Evolutionary conservation across 1,140 invertebrate genomes (phyloP).

Genomic region (Pogonomyrmex barbatus): DNA sequence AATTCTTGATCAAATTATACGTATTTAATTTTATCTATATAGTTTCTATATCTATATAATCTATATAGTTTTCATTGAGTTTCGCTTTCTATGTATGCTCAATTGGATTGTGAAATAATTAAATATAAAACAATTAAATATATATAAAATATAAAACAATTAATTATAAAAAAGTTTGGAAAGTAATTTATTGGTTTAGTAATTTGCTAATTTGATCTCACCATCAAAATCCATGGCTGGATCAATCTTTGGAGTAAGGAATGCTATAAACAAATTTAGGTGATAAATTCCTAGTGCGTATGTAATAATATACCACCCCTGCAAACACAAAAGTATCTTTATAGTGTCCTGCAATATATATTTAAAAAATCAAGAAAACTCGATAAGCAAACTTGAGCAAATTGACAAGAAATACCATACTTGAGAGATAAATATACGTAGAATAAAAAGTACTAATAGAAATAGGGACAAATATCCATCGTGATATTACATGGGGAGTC

Average conservation of each 20-base stretch:
- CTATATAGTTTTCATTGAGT: not conserved
- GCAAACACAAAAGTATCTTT: conserved; percentile 82
- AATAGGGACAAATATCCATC: conserved; percentile 81
- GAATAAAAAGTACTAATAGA: conserved; percentile 81
- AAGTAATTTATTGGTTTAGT: not conserved
- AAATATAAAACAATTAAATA: too few species aligned
- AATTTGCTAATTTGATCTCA: conserved; percentile 81
- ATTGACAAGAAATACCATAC: conserved; percentile 60
- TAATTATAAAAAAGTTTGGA: not conserved
- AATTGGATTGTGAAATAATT: not conserved
- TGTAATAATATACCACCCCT: conserved; percentile 99
- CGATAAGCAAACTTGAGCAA: not conserved
- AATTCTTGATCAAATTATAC: not conserved
- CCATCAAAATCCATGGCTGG: conserved; percentile 97
- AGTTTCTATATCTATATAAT: not conserved
- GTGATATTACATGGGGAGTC: conserved; percentile 83
- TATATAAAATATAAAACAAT: too few species aligned
- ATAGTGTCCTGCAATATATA: not conserved
- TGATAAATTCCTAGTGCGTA: conserved; percentile 99
- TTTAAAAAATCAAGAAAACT: not conserved
- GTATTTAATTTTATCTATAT: not conserved
- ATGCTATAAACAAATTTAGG: conserved; percentile 99
- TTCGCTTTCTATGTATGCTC: not conserved
- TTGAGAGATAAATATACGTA: conserved; percentile 82
- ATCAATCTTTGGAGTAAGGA: conserved; percentile 99